Evolutionary conservation across 92 coral and sea anemone genomes (phyloP), one percentile per base, ranked within the genome.

Genomic region (Actinernus sp.): DNA sequence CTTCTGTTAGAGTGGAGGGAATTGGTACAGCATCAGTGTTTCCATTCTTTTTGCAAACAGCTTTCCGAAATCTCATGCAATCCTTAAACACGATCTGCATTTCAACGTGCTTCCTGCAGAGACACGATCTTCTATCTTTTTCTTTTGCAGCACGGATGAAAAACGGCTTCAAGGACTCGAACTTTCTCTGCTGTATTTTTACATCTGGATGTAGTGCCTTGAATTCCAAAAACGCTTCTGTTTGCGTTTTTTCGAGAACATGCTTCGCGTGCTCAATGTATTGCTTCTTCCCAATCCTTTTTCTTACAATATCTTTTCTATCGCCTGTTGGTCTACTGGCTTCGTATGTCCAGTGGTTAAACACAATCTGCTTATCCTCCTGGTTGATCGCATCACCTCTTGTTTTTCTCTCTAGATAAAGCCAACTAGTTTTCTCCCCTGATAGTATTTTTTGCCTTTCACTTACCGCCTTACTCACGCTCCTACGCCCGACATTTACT

Each of bases 31-130:
- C n/a, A 13, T 68, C 69, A 14, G 53, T 68, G 2, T 0, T 32
- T 4, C n/a, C 61, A 33, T 55, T 47, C 61, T 56, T 68, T 10
- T 11, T 36, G 20, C 49, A 69, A 25, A 72, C 46, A 1, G 45
- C 65, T 30, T 54, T 85, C 6, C 78, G 26, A 17, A 53, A 78
- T n/a, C 65, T 66, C 87, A 78, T 72, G 18, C 78, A 85, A 19
- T 52, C 63, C 51, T 60, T 65, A 12, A 79, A 85, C 2, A 72
- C 62, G 0, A 65, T 31, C 23, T 71, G 64, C 2, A 69, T 44
- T 56, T 85, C 91, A n/a, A 85, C 81, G n/a, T n/a, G n/a, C n/a
- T n/a, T 70, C 19, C 82, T 49, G 45, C 82, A 85, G 25, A 71
- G 49, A 26, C 86, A 85, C 17, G 85, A 75, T 17, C 67, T 32